These are phyloP conservation scores for Cinclus mexicanus DNA, from an alignment of 2,113 vertebrate species.

Conservation along the genomic window DNA sequence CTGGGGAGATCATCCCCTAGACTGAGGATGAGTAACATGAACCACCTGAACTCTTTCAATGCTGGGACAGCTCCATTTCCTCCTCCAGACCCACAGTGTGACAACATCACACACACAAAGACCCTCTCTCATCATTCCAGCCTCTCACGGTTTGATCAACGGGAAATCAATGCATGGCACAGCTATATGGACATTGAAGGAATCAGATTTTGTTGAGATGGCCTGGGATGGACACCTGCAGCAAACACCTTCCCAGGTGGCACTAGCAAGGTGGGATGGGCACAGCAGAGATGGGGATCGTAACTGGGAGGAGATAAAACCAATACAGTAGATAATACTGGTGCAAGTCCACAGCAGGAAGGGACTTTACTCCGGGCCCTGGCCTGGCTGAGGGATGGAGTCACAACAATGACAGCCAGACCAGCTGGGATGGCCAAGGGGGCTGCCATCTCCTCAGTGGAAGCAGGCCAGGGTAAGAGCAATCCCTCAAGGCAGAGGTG, in stretches of 20 bases:
- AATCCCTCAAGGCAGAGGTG: too few relatives aligned
- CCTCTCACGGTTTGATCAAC: not conserved
- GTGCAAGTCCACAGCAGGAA: fast-evolving
- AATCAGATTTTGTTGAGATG: not conserved
- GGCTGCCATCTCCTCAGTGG: fast-evolving
- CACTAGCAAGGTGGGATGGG: not conserved
- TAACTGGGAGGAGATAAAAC: not conserved
- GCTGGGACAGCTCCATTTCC: not conserved
- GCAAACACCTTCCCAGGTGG: not conserved
- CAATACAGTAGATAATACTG: not conserved
- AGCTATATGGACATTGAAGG: fast-evolving
- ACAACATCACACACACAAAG: not conserved
- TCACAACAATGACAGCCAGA: not conserved
- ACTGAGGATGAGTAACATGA: fast-evolving
- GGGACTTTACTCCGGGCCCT: not conserved
- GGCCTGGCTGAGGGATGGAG: too few relatives aligned
- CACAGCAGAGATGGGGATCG: not conserved
- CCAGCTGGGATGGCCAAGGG: not conserved
- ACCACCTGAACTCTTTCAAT: not conserved
- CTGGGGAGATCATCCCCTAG: not conserved
- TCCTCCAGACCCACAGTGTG: not conserved
- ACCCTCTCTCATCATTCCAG: too few relatives aligned
- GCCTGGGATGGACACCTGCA: not conserved
- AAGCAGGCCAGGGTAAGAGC: not conserved
- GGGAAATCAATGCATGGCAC: not conserved